Conservation (phyloP, 53 echinoderm and acorn worm genomes). For the Crossaster papposus region DNA sequence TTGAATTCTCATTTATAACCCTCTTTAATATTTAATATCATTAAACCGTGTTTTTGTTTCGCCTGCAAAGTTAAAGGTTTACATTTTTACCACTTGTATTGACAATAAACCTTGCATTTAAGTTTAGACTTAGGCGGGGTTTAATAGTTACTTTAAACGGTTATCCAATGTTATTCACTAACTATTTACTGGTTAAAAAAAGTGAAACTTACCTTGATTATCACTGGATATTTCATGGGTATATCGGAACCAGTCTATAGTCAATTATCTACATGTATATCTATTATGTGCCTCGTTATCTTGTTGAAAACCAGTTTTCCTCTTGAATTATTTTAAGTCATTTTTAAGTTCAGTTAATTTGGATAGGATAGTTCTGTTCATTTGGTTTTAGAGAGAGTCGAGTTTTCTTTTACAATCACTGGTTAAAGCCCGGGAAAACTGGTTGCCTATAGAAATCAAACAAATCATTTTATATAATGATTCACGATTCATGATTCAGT, state of each 20-base stretch:
- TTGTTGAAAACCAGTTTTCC: constrained; percentile 17
- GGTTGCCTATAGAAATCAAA: not conserved
- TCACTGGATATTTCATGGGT: constrained; percentile 46
- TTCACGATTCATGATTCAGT: not conserved
- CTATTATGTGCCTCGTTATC: constrained; percentile 34
- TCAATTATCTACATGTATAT: not conserved
- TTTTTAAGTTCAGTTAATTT: not conserved
- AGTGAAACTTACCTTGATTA: constrained; percentile 11
- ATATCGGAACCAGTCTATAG: constrained; percentile 39
- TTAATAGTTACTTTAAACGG: not conserved
- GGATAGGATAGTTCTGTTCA: not conserved
- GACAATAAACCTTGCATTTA: constrained; percentile 1
- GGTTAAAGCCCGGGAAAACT: constrained; percentile 9
- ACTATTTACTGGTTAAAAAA: not conserved
- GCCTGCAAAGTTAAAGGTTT: constrained; percentile 1
- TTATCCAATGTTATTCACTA: not conserved
- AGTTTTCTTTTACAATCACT: constrained; percentile 17
- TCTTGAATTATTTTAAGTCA: not conserved
- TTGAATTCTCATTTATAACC: not conserved
- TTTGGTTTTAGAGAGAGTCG: too few relatives aligned
- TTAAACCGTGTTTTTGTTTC: not conserved
- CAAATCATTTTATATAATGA: not conserved
- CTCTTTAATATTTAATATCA: not conserved
- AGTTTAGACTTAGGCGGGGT: not conserved
- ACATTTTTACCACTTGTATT: not conserved